These are phyloP conservation scores for Chondrosia reniformis DNA, from an alignment of 37 sponge, comb jelly and placozoan genomes.

Conservation along the genomic window DNA sequence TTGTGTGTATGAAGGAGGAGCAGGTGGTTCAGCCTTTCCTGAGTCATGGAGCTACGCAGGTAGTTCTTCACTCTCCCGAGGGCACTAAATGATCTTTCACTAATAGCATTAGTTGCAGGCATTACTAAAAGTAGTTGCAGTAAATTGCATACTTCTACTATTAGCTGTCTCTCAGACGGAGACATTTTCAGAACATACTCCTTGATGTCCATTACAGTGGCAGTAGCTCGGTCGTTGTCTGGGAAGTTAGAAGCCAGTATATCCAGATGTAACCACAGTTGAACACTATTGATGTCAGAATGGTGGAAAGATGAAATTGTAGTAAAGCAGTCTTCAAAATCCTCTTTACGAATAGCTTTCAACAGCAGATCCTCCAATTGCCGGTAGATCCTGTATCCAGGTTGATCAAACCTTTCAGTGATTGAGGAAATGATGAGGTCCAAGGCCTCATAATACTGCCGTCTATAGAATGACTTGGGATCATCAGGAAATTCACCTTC, in stretches of 20 bases:
- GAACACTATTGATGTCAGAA: conserved; percentile 24
- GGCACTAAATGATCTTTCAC: conserved; percentile 67
- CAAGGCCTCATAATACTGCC: conserved; percentile 28
- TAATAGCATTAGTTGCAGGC: conserved; percentile 62
- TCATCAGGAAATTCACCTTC: conserved; percentile 17
- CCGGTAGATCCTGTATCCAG: conserved; percentile 2
- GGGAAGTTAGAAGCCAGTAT: conserved; percentile 19
- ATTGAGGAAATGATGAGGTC: conserved; percentile 18
- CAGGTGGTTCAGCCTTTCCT: conserved; percentile 42
- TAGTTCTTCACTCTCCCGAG: conserved; percentile 53
- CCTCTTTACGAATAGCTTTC: conserved; percentile 3
- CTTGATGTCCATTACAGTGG: conserved; percentile 4
- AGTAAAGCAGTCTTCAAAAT: not conserved
- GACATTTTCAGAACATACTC: conserved; percentile 10
- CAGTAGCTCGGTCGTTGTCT: not conserved
- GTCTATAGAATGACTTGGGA: conserved; percentile 8
- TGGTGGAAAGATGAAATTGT: conserved; percentile 1
- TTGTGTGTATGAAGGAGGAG: conserved; percentile 43
- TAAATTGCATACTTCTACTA: conserved; percentile 24
- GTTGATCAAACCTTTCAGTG: conserved; percentile 21
- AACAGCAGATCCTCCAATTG: conserved; percentile 16
- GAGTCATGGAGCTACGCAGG: conserved; percentile 54
- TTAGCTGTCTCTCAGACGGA: not conserved
- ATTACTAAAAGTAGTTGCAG: conserved; percentile 29
- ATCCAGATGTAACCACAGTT: conserved; percentile 22